Percentiles rank a stretch among this genome's conserved stretches.
phyloP scores from a whole-genome alignment of 2,888 invertebrate genomes.

The Zhuqinia jingwanae region DNA sequence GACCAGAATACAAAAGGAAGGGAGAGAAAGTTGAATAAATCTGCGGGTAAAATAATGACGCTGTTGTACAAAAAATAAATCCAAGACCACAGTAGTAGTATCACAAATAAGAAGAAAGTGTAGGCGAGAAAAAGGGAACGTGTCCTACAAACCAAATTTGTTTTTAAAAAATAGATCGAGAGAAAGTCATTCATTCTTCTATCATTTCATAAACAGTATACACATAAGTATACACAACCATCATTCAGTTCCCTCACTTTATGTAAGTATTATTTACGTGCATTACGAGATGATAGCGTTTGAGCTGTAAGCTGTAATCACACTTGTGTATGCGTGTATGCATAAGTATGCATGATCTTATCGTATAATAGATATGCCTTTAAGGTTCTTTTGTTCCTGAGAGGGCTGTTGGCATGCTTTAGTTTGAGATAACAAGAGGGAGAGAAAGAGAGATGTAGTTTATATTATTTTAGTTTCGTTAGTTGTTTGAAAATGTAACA shows the following conservation, averaged over 20 bases:
- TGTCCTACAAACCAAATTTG: background rate
- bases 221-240: background rate
- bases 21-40: slow-evolving; percentile 45
- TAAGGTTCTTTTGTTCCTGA: background rate
- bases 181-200: background rate
- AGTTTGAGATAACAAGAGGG: background rate
- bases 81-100: no score
- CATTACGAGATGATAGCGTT: slow-evolving; percentile 5
- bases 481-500: slow-evolving; percentile 23
- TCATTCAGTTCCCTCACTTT: slow-evolving; percentile 10
- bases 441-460: slow-evolving; percentile 1
- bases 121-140: background rate
- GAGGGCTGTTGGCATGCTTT: background rate
- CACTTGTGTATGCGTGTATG: background rate
- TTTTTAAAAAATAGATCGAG: background rate
- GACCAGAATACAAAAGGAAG: background rate
- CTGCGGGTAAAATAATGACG: slow-evolving; percentile 32
- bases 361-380: background rate
- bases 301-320: no score
- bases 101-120: background rate
- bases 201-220: background rate
- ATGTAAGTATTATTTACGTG: background rate
- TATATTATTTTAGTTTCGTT: background rate
- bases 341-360: background rate
- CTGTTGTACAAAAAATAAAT: background rate